Evolutionary conservation across 35 echinoderm and acorn worm species (phyloP).

Genomic region (Ptychodera flava): DNA sequence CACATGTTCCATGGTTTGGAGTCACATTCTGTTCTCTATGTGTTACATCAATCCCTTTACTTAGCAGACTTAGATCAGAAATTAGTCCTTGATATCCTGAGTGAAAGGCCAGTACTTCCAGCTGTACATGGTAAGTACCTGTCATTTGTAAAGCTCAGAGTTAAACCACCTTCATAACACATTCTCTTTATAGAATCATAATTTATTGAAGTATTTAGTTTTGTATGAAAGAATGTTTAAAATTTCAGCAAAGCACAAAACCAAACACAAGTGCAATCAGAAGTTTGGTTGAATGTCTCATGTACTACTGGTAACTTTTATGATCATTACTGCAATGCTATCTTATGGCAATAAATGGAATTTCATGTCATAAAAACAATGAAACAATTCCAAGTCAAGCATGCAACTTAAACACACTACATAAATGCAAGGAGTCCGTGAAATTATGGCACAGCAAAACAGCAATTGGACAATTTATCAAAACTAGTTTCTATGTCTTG

Average conservation of each 20-base stretch:
- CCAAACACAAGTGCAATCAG: not conserved
- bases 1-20: conserved; percentile 72
- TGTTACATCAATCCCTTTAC: conserved; percentile 54
- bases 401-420: too few species aligned
- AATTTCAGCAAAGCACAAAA: conserved; percentile 15
- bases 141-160: not conserved
- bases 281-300: not conserved
- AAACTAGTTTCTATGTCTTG: too few species aligned
- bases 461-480: too few species aligned
- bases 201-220: not conserved
- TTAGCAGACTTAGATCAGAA: conserved; percentile 49
- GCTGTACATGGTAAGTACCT: conserved; percentile 24
- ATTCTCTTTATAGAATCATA: not conserved
- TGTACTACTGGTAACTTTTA: not conserved
- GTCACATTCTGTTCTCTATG: conserved; percentile 54
- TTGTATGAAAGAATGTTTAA: too few species aligned
- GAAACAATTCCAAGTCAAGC: too few species aligned
- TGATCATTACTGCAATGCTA: too few species aligned
- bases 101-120: conserved; percentile 34
- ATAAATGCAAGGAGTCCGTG: too few species aligned
- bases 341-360: too few species aligned
- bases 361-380: too few species aligned
- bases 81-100: conserved; percentile 60
- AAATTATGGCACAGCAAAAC: too few species aligned
- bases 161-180: not conserved